A percentile compares a stretch with the other conserved stretches of the same genome.
Conservation (phyloP, 2,888 invertebrate species). For the Hirtodrosophila cameraria region DNA sequence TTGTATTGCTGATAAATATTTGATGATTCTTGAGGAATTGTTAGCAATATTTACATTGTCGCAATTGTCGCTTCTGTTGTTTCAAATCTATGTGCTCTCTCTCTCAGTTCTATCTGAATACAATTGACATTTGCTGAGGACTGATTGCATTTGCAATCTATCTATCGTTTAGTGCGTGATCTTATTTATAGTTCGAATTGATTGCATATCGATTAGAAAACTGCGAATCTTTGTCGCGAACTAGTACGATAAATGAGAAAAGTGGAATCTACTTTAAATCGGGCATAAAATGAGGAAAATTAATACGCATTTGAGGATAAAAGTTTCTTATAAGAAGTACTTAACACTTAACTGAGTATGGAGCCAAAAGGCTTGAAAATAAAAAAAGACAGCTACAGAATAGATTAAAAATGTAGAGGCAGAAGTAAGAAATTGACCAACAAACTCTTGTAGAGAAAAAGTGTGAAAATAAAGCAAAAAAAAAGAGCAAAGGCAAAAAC, state of each 20-base stretch:
- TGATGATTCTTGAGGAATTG: conserved; percentile 43
- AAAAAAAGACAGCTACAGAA: no score
- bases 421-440: neutral
- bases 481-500: conserved; percentile 16
- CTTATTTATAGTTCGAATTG: conserved; percentile 50
- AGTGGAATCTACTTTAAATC: no score
- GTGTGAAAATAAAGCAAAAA: conserved; percentile 6
- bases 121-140: conserved; percentile 60
- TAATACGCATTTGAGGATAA: no score
- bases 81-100: conserved; percentile 1
- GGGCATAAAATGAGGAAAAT: no score
- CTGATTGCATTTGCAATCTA: conserved; percentile 34
- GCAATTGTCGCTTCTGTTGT: conserved; percentile 30
- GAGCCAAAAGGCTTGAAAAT: neutral
- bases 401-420: conserved; percentile 3
- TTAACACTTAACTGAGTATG: neutral
- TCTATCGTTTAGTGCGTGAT: conserved; percentile 64
- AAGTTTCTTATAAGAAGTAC: no score
- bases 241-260: conserved; percentile 5
- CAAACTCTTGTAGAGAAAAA: neutral
- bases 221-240: conserved; percentile 27
- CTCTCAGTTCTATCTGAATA: conserved; percentile 21
- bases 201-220: conserved; percentile 61
- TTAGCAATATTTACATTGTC: conserved; percentile 58
- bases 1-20: conserved; percentile 46